Conservation (phyloP, 1,140 invertebrate species). For the Meloidogyne chitwoodi region DNA sequence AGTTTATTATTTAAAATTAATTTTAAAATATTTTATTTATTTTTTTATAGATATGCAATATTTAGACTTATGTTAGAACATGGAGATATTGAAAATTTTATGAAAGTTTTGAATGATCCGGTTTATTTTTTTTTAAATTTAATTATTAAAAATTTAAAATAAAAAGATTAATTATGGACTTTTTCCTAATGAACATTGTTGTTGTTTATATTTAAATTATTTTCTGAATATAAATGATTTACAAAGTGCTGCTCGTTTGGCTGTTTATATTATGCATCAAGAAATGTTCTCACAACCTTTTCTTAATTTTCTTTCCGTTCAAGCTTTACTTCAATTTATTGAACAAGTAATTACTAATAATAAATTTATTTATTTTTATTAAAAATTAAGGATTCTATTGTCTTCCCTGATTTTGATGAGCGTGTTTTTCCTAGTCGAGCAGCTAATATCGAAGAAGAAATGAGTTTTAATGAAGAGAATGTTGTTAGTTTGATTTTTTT, state of each 20-base stretch:
- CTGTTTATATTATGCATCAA: conserved; percentile 77
- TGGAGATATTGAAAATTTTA: conserved; percentile 67
- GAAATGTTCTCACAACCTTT: conserved; percentile 77
- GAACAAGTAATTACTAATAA: conserved; percentile 54
- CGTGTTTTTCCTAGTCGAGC: not conserved
- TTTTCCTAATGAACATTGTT: conserved; percentile 75
- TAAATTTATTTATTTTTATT: conserved; percentile 41
- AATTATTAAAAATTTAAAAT: not conserved
- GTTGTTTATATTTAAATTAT: conserved; percentile 77
- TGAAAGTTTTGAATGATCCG: conserved; percentile 74
- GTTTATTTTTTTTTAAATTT: conserved; percentile 37
- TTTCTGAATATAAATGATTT: conserved; percentile 71
- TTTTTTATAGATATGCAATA: conserved; percentile 68
- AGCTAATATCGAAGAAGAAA: conserved; percentile 16
- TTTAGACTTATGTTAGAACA: conserved; percentile 69
- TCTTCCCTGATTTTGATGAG: conserved; percentile 11
- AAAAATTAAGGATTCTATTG: not conserved
- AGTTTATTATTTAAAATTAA: conserved; percentile 41
- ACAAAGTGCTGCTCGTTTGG: conserved; percentile 70
- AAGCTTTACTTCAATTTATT: conserved; percentile 71
- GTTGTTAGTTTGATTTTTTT: conserved; percentile 22
- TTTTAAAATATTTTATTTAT: not conserved
- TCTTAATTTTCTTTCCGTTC: conserved; percentile 69
- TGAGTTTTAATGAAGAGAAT: conserved; percentile 60
- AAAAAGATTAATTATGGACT: conserved; percentile 75